Evolutionary conservation across 2,888 invertebrate genomes (phyloP).

Genomic region (Cephus pulcher): DNA sequence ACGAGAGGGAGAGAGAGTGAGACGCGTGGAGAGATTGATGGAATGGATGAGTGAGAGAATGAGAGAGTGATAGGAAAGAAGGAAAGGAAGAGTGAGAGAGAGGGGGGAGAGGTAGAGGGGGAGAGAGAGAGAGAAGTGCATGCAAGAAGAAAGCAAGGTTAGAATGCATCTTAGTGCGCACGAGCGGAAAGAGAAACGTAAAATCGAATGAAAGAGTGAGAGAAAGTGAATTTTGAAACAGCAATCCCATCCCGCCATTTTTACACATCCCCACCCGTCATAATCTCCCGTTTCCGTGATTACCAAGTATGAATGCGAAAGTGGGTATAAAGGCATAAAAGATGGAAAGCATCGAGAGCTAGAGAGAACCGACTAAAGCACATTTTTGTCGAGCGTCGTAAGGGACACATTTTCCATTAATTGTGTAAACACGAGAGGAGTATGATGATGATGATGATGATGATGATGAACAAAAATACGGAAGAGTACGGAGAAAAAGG

Average conservation of each 20-base stretch:
- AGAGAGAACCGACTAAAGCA: constrained; percentile 56
- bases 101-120: no score
- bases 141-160: background rate
- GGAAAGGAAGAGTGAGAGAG: constrained; percentile 21
- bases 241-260: background rate
- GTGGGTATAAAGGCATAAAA: constrained; percentile 34
- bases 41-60: constrained; percentile 11
- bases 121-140: background rate
- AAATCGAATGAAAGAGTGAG: background rate
- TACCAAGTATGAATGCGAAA: constrained; percentile 8
- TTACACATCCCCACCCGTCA: background rate
- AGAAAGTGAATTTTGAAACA: background rate
- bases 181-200: background rate
- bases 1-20: background rate
- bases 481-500: constrained; percentile 19
- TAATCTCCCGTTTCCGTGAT: background rate
- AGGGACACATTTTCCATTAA: constrained; percentile 65
- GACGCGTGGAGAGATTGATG: constrained; percentile 16
- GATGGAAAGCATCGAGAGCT: constrained; percentile 49
- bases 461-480: background rate
- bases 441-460: background rate
- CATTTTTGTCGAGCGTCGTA: constrained; percentile 63
- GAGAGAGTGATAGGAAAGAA: constrained; percentile 33
- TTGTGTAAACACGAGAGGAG: constrained; percentile 59
- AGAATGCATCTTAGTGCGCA: background rate